Percentiles rank a stretch among this genome's conserved stretches.
phyloP scores from a whole-genome alignment of 2,888 invertebrate species.

The Drosophila borealis region DNA sequence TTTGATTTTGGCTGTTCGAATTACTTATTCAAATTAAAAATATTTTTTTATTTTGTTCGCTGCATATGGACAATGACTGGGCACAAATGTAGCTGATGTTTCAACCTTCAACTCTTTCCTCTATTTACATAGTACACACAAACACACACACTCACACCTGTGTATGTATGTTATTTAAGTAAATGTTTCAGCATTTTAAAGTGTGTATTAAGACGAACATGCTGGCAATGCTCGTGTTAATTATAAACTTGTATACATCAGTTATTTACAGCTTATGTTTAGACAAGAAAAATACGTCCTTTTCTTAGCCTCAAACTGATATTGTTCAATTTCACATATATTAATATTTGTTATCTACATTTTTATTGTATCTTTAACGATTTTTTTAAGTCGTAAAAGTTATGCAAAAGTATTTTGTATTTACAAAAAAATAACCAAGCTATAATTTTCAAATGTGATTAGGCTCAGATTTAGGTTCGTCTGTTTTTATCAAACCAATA shows the following conservation, averaged over 20 bases:
- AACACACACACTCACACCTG: background rate
- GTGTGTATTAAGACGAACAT: constrained; percentile 29
- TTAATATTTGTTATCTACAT: too few species aligned
- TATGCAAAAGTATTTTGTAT: too few species aligned
- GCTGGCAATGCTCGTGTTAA: constrained; percentile 32
- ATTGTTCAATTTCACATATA: too few species aligned
- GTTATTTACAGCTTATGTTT: constrained; percentile 27
- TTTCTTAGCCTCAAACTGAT: background rate
- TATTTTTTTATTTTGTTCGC: constrained; percentile 43
- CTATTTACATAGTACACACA: constrained; percentile 33
- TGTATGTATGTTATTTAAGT: constrained; percentile 5
- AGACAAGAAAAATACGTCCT: constrained; percentile 1
- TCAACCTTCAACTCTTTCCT: constrained; percentile 40
- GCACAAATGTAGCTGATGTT: constrained; percentile 43
- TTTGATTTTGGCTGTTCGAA: constrained; percentile 71
- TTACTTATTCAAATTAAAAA: constrained; percentile 81
- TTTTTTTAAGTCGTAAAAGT: too few species aligned
- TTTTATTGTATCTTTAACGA: too few species aligned
- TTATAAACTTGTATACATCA: constrained; percentile 21
- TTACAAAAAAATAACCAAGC: too few species aligned
- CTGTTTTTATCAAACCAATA: too few species aligned
- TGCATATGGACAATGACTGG: constrained; percentile 59
- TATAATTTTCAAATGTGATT: too few species aligned
- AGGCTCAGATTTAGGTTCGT: too few species aligned
- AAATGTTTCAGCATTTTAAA: constrained; percentile 35